These are phyloP conservation scores for Aphelenchoides fujianensis DNA, from an alignment of 1,140 invertebrate genomes.

Conservation along the genomic window DNA sequence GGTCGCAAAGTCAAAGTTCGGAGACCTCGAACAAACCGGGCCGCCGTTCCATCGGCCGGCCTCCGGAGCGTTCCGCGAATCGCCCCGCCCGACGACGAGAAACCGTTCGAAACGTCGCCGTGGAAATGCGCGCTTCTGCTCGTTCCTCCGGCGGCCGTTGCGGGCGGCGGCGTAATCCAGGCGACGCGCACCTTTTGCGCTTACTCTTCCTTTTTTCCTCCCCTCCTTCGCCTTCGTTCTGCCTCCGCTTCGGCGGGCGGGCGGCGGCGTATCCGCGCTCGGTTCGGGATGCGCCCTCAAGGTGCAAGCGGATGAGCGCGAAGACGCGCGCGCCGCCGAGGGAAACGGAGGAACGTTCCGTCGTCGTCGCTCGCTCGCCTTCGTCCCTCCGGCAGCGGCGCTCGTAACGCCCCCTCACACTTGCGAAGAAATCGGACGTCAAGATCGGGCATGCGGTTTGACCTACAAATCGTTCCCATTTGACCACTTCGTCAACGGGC, in stretches of 20 bases:
- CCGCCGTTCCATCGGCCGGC: no score
- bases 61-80: background rate
- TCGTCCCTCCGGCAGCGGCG: background rate
- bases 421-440: conserved; percentile 1
- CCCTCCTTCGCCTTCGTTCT: background rate
- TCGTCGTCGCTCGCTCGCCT: background rate
- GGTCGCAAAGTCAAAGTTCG: no score
- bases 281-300: no score
- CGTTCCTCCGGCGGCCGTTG: no score
- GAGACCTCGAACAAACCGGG: background rate
- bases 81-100: background rate
- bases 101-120: background rate
- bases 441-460: conserved; percentile 2
- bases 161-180: no score
- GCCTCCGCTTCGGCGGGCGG: no score
- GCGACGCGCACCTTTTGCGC: no score
- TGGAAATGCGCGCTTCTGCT: no score
- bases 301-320: no score
- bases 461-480: conserved; percentile 1
- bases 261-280: no score
- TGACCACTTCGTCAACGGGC: no score
- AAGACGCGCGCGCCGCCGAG: background rate
- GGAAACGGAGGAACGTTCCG: background rate
- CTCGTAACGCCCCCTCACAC: background rate
- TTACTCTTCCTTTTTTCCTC: no score